Base-by-base conservation (phyloP, 2,113 vertebrate species). In the Australoheros scitulus region DNA sequence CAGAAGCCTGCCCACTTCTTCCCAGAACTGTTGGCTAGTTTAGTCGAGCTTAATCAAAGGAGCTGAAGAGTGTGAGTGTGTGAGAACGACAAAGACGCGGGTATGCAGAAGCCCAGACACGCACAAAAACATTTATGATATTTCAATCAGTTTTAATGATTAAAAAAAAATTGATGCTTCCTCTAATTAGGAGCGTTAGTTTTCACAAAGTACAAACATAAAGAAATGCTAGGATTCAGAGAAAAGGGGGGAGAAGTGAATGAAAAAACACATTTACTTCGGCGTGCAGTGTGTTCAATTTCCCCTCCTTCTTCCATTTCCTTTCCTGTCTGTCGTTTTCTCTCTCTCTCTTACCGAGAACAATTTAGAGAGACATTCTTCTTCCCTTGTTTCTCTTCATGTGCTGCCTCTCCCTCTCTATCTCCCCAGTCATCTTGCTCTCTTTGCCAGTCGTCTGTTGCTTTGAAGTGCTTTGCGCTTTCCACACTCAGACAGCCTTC, bases 391-490 rank as follows among this genome's bases (percentile, higher is more conserved):
- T 87, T 80, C 76, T 76, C 72, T 50, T 55, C 22, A 63, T 76
- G 78, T 76, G 77, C 77, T 90, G 86, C 84, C 61, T 85, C 85
- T 88, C 81, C 58, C 77, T 80, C 64, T 61, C 61, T 88, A 81
- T 91, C 90, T 88, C 74, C 63, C 18, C 81, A 29, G 84, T 43
- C 87, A 89, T 92, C 84, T 91, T 20, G n/a, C 60, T 80, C 80
- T 84, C 91, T 87, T 82, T 86, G 88, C 83, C 85, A 88, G 89
- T 87, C 61, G 60, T 77, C 77, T 72, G 82, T 55, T n/a, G 50
- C 92, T 92, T 93, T 94, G 91, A 93, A 92, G 88, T 88, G 74
- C 90, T 92, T 91, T 89, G 87, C 87, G 81, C 64, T 89, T 84
- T 82, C 87, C 80, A 47, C 88, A 77, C 61, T 88, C 36, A 82